Evolutionary conservation across 2,888 invertebrate species (phyloP).

Genomic region (Latrodectus hesperus): DNA sequence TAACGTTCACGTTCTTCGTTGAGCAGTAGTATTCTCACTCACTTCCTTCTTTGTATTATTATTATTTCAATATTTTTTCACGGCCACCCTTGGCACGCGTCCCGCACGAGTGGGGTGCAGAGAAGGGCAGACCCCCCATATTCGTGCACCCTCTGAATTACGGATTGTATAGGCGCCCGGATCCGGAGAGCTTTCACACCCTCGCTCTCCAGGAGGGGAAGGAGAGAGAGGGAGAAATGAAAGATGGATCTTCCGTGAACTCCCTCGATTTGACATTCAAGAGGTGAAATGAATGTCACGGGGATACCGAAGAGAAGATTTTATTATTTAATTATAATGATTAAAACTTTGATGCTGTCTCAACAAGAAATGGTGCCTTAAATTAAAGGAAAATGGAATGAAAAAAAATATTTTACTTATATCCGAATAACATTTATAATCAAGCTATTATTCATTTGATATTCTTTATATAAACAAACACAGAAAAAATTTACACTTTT

Average conservation of each 20-base stretch:
- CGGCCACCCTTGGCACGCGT: slow-evolving; percentile 26
- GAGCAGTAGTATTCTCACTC: not conserved
- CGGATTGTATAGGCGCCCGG: not conserved
- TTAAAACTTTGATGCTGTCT: no score
- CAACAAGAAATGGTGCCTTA: no score
- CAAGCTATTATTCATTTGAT: no score
- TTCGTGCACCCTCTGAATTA: not conserved
- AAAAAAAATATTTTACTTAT: no score
- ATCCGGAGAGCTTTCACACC: slow-evolving; percentile 7
- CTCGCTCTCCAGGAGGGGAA: not conserved
- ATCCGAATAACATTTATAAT: no score
- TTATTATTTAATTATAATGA: not conserved
- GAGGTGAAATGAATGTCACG: slow-evolving; percentile 1
- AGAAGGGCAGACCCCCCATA: not conserved
- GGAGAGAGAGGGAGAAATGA: not conserved
- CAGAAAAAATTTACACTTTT: no score
- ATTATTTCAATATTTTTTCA: not conserved
- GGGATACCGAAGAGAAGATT: not conserved
- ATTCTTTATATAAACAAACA: no score
- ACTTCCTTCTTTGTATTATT: not conserved
- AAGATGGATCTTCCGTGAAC: slow-evolving; percentile 18
- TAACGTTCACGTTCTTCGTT: slow-evolving; percentile 34
- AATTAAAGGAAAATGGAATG: no score
- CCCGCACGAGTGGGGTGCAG: slow-evolving; percentile 15
- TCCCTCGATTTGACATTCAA: not conserved